A percentile compares a stretch with the other conserved stretches of the same genome.
Evolutionary conservation across 2,797 vertebrate species (phyloP).

Genomic region (Synanceia verrucosa): DNA sequence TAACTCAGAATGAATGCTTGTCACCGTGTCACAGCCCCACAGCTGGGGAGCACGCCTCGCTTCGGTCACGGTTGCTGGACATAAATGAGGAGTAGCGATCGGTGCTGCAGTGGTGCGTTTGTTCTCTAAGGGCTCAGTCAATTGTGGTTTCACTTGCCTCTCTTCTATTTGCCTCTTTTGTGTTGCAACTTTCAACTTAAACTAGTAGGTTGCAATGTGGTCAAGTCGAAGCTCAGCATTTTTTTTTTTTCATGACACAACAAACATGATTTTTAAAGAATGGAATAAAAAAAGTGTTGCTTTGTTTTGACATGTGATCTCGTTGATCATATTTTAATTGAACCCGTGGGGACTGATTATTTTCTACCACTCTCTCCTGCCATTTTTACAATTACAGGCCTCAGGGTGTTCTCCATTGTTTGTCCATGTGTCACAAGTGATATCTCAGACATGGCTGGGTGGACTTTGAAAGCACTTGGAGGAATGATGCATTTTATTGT

Average conservation of each 20-base stretch:
- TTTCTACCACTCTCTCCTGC: slow-evolving; percentile 6
- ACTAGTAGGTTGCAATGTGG: no score
- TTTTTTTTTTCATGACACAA: not conserved
- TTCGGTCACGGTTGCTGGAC: slow-evolving; percentile 16
- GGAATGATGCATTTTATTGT: slow-evolving; percentile 56
- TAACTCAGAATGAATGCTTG: slow-evolving; percentile 39
- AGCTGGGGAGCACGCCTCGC: slow-evolving; percentile 27
- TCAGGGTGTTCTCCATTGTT: slow-evolving; percentile 51
- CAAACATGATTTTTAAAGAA: not conserved
- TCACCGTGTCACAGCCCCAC: slow-evolving; percentile 20
- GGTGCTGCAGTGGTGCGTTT: slow-evolving; percentile 3
- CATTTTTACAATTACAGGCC: slow-evolving; percentile 45
- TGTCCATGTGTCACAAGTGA: slow-evolving; percentile 66
- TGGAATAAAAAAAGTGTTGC: not conserved
- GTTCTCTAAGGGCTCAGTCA: slow-evolving; percentile 26
- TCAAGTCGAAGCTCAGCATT: no score
- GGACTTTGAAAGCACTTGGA: slow-evolving; percentile 54
- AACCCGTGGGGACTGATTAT: not conserved
- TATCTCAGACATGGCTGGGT: slow-evolving; percentile 57
- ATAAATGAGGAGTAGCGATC: slow-evolving; percentile 18
- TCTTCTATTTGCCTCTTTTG: not conserved
- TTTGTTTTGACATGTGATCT: not conserved
- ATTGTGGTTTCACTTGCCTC: slow-evolving; percentile 8
- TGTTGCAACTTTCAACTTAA: not conserved
- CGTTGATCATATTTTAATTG: slow-evolving; percentile 20